Percentiles rank a stretch among this genome's conserved stretches.
These are phyloP conservation scores for Lithophane semibrunnea DNA, from an alignment of 2,888 invertebrate genomes.

Conservation along the genomic window DNA sequence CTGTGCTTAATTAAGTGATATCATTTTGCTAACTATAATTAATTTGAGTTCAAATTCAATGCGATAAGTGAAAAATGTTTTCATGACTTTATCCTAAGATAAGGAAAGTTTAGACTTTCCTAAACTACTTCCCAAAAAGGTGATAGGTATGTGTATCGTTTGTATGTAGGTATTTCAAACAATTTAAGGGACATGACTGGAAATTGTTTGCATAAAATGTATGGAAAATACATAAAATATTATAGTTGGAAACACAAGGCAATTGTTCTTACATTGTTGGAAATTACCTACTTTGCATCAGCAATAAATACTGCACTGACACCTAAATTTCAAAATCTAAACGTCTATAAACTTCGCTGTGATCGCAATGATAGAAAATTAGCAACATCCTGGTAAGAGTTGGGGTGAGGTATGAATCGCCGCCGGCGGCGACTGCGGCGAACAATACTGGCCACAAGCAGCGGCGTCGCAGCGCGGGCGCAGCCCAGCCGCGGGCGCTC, in stretches of 20 bases:
- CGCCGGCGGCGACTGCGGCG: conserved; percentile 78
- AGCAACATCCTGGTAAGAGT: conserved; percentile 88
- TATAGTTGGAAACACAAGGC: conserved; percentile 20
- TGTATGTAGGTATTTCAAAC: background rate
- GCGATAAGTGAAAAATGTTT: background rate
- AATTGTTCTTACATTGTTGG: conserved; percentile 54
- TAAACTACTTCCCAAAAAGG: background rate
- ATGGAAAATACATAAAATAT: conserved; percentile 22
- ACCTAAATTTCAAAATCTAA: conserved; percentile 87
- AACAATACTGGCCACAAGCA: conserved; percentile 81
- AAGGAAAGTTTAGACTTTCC: no score
- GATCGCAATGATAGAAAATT: conserved; percentile 90
- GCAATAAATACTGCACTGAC: conserved; percentile 88
- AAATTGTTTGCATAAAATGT: conserved; percentile 7
- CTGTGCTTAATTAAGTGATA: background rate
- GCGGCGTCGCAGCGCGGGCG: conserved; percentile 77
- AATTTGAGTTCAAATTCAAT: background rate
- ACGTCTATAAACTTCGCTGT: conserved; percentile 86
- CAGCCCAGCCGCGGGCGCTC: conserved; percentile 76
- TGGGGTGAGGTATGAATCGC: conserved; percentile 87
- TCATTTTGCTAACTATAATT: background rate
- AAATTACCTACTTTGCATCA: conserved; percentile 66
- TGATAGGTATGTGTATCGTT: no score
- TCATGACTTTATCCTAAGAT: no score
- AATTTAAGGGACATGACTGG: background rate